Evolutionary conservation across 1,140 invertebrate species (phyloP).

Genomic region (Antheraea mylitta): DNA sequence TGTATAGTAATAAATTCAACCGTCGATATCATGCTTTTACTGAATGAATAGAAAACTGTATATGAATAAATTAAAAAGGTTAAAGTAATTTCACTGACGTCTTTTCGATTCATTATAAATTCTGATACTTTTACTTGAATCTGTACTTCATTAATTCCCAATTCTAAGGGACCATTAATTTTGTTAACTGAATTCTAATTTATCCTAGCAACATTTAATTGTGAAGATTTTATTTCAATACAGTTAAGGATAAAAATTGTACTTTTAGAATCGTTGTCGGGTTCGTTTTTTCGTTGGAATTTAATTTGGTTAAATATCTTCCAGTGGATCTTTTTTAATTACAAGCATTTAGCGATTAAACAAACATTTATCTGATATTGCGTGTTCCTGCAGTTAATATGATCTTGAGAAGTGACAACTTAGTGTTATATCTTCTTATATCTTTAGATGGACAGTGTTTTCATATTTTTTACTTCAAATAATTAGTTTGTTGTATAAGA

Average conservation of each 20-base stretch:
- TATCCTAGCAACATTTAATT: slow-evolving; percentile 3
- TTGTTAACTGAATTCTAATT: neutral
- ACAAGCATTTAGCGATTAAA: no score
- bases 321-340: no score
- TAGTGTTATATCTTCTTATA: no score
- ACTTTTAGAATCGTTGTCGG: neutral
- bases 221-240: neutral
- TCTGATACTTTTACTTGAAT: neutral
- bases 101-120: neutral
- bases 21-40: neutral
- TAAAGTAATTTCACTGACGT: neutral
- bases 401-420: no score
- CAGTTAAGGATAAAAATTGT: neutral
- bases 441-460: no score
- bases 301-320: no score
- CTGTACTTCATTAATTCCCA: neutral
- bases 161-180: slow-evolving; percentile 2
- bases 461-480: no score
- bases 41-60: neutral
- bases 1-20: no score
- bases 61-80: neutral
- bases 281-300: no score
- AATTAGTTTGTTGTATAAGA: no score
- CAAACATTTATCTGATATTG: no score
- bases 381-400: no score